Percentiles rank a stretch among this genome's conserved stretches.
phyloP scores from a whole-genome alignment of 2,888 invertebrate species.

The Aleiodes alternator region DNA sequence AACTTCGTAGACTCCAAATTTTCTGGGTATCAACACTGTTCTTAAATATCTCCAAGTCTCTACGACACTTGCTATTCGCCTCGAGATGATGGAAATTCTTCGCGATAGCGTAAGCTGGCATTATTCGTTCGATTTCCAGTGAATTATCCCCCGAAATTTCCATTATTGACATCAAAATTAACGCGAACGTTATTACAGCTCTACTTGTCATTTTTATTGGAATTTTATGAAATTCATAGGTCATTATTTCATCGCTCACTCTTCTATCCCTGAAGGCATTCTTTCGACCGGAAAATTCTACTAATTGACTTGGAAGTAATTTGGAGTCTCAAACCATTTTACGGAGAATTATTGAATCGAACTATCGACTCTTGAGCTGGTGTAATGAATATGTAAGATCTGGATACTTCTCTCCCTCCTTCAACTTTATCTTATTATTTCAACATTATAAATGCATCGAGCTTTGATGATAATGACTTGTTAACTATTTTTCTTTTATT shows the following conservation, averaged over 20 bases:
- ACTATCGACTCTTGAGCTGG: no score
- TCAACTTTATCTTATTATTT: no score
- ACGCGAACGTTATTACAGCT: slow-evolving; percentile 13
- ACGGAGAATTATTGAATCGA: no score
- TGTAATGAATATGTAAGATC: no score
- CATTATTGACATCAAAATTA: background rate
- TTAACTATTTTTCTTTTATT: no score
- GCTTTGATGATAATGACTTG: no score
- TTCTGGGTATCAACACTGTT: slow-evolving; percentile 74
- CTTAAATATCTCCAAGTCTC: slow-evolving; percentile 73
- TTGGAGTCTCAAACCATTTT: no score
- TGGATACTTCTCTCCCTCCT: no score
- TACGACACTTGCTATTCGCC: slow-evolving; percentile 67
- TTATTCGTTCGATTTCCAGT: slow-evolving; percentile 54
- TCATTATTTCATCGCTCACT: background rate
- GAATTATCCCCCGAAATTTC: slow-evolving; percentile 37
- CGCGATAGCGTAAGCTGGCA: slow-evolving; percentile 69
- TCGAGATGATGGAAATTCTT: slow-evolving; percentile 48
- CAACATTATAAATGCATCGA: no score
- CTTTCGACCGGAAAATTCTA: no score
- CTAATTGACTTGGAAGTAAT: no score
- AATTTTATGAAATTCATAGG: background rate
- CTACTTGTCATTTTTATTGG: background rate
- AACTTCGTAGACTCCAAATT: slow-evolving; percentile 78
- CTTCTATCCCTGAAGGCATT: no score